Base-by-base conservation (phyloP, 2,797 vertebrate species). In the Chaetodon trifasciatus region DNA sequence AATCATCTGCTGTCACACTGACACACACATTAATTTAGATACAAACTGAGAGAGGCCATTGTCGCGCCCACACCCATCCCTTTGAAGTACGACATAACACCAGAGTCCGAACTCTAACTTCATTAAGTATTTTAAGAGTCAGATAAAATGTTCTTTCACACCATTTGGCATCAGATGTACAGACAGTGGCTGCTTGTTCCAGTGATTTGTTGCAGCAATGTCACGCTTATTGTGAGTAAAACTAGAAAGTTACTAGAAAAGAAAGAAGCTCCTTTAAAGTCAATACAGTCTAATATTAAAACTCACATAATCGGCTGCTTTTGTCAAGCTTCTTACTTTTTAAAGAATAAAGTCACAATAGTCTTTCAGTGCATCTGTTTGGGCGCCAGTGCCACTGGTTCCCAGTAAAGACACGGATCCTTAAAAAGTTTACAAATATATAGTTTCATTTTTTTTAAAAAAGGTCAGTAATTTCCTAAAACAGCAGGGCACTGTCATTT, bases 1-100 rank as follows among this genome's bases (percentile, higher is more conserved):
- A 61, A 86, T 87, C 76, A 79, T 79, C 74, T 70, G 71, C 77
- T 66, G 79, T 76, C 68, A 78, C 57, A 69, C 46, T 44, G 72
- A 75, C 57, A 42, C 71, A 58, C 66, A 69, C 58, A 69, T 67
- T n/a, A 55, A 55, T 78, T 61, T 35, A 13, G 13, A 72, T 64
- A 55, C 19, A 60, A 39, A 62, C 15, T 7, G 8, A 24, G 42
- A 77, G 47, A 56, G 9, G 35, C 40, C 2, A 49, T 64, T 56
- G 63, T 17, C 57, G 61, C 5, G 2, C 24, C 19, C n/a, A 17
- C 8, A 46, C 12, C 23, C 44, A 17, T 28, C 60, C 47, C 17
- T 61, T 56, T 74, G 37, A 68, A 17, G 11, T 67, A 63, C 32
- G 35, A 62, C 40, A 23, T 23, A 5, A 42, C 28, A 15, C 53